A percentile compares a stretch with the other conserved stretches of the same genome.
Conservation (phyloP, 2,113 vertebrate species). For the Plecturocebus donacophilus region DNA sequence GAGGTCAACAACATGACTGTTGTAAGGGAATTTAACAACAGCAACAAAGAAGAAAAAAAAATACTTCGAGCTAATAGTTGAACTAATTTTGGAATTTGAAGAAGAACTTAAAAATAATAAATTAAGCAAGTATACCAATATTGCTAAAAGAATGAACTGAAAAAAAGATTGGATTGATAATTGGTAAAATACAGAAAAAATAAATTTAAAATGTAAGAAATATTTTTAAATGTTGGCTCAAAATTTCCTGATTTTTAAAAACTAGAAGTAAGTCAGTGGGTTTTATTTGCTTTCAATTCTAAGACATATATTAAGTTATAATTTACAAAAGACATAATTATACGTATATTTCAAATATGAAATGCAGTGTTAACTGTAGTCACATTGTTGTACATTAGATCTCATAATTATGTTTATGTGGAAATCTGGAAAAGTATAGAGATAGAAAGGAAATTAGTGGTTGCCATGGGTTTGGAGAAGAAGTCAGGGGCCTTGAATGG, state of each 20-base stretch:
- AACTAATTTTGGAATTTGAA: neutral
- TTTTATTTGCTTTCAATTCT: neutral
- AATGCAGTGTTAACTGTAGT: too few relatives aligned
- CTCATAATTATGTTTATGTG: neutral
- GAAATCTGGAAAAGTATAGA: neutral
- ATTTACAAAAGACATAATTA: neutral
- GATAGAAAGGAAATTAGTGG: neutral
- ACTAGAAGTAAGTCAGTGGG: neutral
- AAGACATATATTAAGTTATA: neutral
- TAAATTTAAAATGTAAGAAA: neutral
- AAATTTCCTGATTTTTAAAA: neutral
- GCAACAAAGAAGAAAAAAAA: neutral
- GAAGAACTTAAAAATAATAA: neutral
- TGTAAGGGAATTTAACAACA: neutral
- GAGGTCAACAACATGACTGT: neutral
- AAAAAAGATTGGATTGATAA: neutral
- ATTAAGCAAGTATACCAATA: neutral
- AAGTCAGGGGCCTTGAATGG: neutral
- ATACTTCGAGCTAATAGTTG: neutral
- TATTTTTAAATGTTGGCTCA: neutral
- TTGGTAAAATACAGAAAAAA: neutral
- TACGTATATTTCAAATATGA: too few relatives aligned
- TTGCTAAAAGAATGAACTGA: neutral
- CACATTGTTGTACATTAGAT: too few relatives aligned
- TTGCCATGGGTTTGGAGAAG: neutral